phyloP scores from a whole-genome alignment of 2,888 invertebrate genomes.

The Sphecodes monilicornis region DNA sequence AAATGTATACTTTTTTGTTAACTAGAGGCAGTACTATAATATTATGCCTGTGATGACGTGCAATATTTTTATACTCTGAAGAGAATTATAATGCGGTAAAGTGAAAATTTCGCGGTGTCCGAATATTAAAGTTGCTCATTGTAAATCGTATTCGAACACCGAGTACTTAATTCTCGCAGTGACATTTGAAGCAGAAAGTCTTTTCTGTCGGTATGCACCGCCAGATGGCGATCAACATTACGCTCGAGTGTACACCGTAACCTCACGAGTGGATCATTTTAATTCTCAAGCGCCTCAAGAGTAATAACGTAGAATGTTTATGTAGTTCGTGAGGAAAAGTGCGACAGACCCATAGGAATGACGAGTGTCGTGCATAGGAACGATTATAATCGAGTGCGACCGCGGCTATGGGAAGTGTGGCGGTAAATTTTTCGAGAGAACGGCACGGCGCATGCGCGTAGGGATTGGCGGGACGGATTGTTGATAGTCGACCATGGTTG shows the following conservation, averaged over 20 bases:
- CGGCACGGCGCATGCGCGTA: neutral
- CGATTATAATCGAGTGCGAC: neutral
- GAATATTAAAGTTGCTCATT: no score
- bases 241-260: neutral
- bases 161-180: neutral
- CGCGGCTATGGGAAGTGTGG: neutral
- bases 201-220: neutral
- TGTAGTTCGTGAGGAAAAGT: neutral
- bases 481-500: constrained; percentile 72
- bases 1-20: no score
- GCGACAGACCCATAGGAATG: neutral
- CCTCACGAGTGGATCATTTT: neutral
- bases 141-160: neutral
- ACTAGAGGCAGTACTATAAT: no score
- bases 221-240: constrained; percentile 12
- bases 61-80: no score
- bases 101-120: no score
- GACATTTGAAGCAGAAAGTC: constrained; percentile 2
- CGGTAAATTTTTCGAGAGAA: neutral
- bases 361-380: neutral
- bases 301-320: neutral
- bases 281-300: neutral
- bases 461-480: constrained; percentile 31
- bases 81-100: no score
- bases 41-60: no score